Evolutionary conservation across 2,888 invertebrate species (phyloP), one percentile per base, ranked within the genome.

Genomic region (Sinodicranocentrus sp.): DNA sequence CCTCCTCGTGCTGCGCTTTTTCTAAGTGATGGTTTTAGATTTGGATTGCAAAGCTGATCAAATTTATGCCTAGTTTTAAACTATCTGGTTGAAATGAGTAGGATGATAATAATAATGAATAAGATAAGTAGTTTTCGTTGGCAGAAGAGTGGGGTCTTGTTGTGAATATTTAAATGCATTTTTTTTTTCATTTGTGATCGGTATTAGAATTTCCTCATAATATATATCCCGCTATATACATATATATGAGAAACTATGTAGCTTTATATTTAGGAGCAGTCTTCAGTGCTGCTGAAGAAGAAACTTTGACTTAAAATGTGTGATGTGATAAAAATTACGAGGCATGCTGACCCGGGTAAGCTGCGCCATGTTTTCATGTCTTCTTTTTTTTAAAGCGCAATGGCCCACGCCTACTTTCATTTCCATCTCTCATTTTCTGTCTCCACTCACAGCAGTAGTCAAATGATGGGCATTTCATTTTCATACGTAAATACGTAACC

Each of bases 381-480:
- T 57, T 39, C 15, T 15, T 23, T 67, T 61, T 23, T 17, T 13
- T 17, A 82, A 68, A 19, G n/a, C 68, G 61, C 75, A 61, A 75
- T 82, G 73, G 82, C 82, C 82, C 82, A 82, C 82, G 82, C 82
- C 82, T 82, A 75, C 82, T 82, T 82, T 82, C 82, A 82, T 82
- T 82, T 82, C 82, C 82, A 82, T 82, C 82, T 59, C 26, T 82
- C 82, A 82, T 82, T 82, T n/a, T 52, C 82, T 82, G 82, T 82
- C 82, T 82, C 75, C 82, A 82, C 82, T 75, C 82, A 82, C 82
- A 82, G 82, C 82, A 82, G 82, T 82, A 82, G 82, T 82, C 82
- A 82, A 82, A 82, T 82, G 82, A 82, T 82, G 82, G 75, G 82
- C 82, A 82, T 75, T 82, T 82, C 82, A 82, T 82, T 82, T 82